Evolutionary conservation across 1,140 invertebrate species (phyloP).

Genomic region (Diorhabda sublineata): DNA sequence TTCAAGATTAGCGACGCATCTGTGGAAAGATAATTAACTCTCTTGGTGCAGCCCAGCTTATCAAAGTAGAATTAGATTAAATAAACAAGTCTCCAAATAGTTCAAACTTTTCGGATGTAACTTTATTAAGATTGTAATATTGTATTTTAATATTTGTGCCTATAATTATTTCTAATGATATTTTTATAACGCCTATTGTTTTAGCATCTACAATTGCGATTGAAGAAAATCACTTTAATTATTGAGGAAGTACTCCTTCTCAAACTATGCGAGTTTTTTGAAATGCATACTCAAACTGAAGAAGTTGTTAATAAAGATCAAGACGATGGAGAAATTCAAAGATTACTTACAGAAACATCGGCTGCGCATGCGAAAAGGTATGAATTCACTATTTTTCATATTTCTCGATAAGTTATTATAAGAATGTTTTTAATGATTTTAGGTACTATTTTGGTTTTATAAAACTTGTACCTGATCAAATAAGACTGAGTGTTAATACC

Average conservation of each 20-base stretch:
- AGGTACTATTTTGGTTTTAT: slow-evolving; percentile 88
- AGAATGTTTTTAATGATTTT: not conserved
- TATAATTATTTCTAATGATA: too few species aligned
- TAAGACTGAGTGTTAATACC: slow-evolving; percentile 82
- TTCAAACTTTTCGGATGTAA: too few species aligned
- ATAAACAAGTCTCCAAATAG: too few species aligned
- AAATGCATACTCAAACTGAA: slow-evolving; percentile 61
- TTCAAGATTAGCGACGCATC: too few species aligned
- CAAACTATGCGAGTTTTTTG: slow-evolving; percentile 65
- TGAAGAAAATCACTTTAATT: slow-evolving; percentile 80
- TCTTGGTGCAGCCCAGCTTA: too few species aligned
- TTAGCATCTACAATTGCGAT: slow-evolving; percentile 73
- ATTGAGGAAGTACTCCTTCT: slow-evolving; percentile 86
- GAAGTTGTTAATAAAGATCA: slow-evolving; percentile 58
- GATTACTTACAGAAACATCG: slow-evolving; percentile 73
- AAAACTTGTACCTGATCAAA: slow-evolving; percentile 70
- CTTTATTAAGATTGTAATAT: too few species aligned
- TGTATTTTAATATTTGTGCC: too few species aligned
- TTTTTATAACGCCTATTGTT: slow-evolving; percentile 37
- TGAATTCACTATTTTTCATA: slow-evolving; percentile 35
- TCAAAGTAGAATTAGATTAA: too few species aligned
- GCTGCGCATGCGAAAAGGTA: slow-evolving; percentile 77
- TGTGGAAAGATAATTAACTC: too few species aligned
- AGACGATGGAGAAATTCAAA: slow-evolving; percentile 70
- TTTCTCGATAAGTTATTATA: not conserved